Evolutionary conservation across 1,140 invertebrate species (phyloP).

Genomic region (Trichoplusia ni): DNA sequence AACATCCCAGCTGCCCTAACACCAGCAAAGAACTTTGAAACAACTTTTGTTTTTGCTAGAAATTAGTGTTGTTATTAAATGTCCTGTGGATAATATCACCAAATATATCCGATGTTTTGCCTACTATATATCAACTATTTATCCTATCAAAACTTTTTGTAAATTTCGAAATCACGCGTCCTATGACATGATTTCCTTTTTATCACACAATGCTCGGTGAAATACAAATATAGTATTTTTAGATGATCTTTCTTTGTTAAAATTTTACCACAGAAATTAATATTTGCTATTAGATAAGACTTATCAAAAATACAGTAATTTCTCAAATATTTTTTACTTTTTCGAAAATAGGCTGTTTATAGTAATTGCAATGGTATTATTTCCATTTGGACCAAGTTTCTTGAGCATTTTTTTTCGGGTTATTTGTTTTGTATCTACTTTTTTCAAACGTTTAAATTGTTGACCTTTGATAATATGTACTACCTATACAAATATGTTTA

Average conservation of each 20-base stretch:
- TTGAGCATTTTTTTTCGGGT: constrained; percentile 27
- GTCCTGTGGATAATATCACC: constrained; percentile 34
- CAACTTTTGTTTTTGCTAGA: constrained; percentile 49
- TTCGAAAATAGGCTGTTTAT: constrained; percentile 30
- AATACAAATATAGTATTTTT: constrained; percentile 74
- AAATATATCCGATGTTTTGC: constrained; percentile 32
- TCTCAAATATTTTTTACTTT: constrained; percentile 38
- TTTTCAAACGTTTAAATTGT: constrained; percentile 45
- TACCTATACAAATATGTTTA: constrained; percentile 51
- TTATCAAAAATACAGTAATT: constrained; percentile 54
- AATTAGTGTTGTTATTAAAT: constrained; percentile 50
- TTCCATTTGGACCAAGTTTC: constrained; percentile 65
- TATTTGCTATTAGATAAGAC: constrained; percentile 67
- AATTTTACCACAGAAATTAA: constrained; percentile 61
- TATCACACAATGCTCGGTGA: constrained; percentile 51
- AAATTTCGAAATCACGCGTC: constrained; percentile 59
- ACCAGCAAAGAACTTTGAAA: constrained; percentile 36
- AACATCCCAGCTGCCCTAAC: constrained; percentile 9
- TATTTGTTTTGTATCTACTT: constrained; percentile 26
- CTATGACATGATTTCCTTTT: constrained; percentile 57
- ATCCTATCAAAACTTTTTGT: constrained; percentile 37
- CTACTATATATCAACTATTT: constrained; percentile 40
- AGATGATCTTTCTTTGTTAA: constrained; percentile 75
- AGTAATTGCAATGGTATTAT: constrained; percentile 34
- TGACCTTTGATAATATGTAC: constrained; percentile 52